Evolutionary conservation across 1,140 invertebrate species (phyloP), one percentile per base, ranked within the genome.

Genomic region (Listronotus bonariensis): DNA sequence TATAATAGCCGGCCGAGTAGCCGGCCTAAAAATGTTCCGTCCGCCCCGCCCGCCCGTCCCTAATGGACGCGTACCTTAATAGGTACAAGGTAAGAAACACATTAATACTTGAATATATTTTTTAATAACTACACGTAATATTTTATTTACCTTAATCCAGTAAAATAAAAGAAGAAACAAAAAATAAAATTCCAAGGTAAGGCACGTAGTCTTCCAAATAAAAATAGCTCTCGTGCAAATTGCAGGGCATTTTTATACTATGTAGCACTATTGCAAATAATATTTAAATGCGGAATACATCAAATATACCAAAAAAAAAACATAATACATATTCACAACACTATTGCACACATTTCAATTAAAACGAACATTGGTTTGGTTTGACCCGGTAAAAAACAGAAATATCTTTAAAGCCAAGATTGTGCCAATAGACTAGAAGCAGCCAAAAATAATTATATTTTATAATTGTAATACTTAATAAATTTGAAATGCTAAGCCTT

Each of bases 381-480:
- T 57, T 42, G 20, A 57, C 55, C 43, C 3, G 36, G 3, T 6
- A 56, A 55, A 54, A 65, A 57, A 55, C 61, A 9, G 54, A 57
- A 65, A 65, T 65, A 65, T 65, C 53, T 57, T 51, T 26, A 41
- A 40, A 56, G 20, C n/a, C 45, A 55, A 57, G 56, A 49, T 38
- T 41, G 53, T 65, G 62, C 62, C 62, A 65, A 65, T 56, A 65
- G 18, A 53, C 34, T 49, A 17, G 45, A 17, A 34, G 20, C 11
- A 20, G 62, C 62, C 62, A 65, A 65, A 65, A 49, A 63, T 63
- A 63, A 61, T 63, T 31, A 55, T 55, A 26, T 14, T 48, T 65
- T 52, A 62, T 65, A 51, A 57, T 51, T 40, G 12, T 20, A 40
- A 26, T 26, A 3, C 20, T 26, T 26, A 26, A 26, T 26, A 26